phyloP scores from a whole-genome alignment of 1,140 invertebrate species.

The Grapholita molesta region DNA sequence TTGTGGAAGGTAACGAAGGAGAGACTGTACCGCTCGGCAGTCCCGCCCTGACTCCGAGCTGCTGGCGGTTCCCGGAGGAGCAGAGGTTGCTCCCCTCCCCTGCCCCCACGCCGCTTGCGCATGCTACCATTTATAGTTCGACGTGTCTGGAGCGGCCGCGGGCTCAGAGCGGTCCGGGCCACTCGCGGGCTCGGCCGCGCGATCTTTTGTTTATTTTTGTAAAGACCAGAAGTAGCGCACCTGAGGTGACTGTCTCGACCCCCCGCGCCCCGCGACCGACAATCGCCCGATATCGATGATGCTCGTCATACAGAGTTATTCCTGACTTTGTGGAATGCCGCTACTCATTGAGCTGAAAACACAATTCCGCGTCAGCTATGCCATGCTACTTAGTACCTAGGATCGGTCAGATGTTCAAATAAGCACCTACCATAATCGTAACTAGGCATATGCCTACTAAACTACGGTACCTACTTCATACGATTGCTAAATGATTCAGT shows the following conservation, averaged over 20 bases:
- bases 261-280: background rate
- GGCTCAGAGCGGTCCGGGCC: slow-evolving; percentile 43
- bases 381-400: background rate
- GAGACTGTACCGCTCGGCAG: slow-evolving; percentile 71
- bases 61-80: slow-evolving; percentile 38
- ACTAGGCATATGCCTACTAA: background rate
- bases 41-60: slow-evolving; percentile 73
- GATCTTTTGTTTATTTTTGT: slow-evolving; percentile 35
- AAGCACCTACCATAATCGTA: no score
- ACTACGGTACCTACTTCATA: no score
- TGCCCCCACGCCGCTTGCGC: slow-evolving; percentile 24
- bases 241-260: slow-evolving; percentile 32
- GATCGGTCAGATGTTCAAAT: no score
- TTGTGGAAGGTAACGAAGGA: slow-evolving; percentile 65
- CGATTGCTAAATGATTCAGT: no score
- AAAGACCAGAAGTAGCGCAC: slow-evolving; percentile 41
- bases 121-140: slow-evolving; percentile 71
- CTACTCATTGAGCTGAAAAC: background rate
- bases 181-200: slow-evolving; percentile 35
- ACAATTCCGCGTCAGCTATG: background rate
- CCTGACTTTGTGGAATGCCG: background rate
- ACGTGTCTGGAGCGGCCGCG: slow-evolving; percentile 11
- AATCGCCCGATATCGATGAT: slow-evolving; percentile 5
- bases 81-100: slow-evolving; percentile 44
- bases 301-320: background rate